These are phyloP conservation scores for Tokudaia muenninki DNA, from an alignment of 2,797 vertebrate species.

Conservation along the genomic window DNA sequence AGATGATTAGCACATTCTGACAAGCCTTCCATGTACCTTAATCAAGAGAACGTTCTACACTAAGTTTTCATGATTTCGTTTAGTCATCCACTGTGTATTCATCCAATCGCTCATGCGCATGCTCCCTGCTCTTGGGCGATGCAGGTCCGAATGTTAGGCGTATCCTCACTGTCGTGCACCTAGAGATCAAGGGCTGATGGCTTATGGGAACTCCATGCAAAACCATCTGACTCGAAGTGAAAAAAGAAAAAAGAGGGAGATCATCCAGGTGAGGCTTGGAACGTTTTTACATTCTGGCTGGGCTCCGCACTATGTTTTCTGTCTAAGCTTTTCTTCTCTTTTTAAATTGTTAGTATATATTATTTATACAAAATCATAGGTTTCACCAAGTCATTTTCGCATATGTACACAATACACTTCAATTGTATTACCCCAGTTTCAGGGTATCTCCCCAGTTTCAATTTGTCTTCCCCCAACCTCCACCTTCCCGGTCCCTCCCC, in stretches of 20 bases:
- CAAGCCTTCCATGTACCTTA: background rate
- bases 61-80: slow-evolving; percentile 14
- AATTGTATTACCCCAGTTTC: background rate
- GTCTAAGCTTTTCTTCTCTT: background rate
- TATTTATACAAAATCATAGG: background rate
- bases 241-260: background rate
- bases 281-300: background rate
- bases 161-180: background rate
- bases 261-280: background rate
- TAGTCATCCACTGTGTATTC: background rate
- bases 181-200: slow-evolving; percentile 2
- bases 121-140: background rate
- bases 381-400: background rate
- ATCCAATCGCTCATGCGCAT: background rate
- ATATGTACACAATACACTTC: background rate
- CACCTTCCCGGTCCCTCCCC: no score
- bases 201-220: background rate
- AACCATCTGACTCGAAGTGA: background rate
- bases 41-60: background rate
- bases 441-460: background rate
- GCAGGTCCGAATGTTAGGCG: background rate
- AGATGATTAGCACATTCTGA: background rate
- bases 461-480: background rate
- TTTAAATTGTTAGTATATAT: background rate
- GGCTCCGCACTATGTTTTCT: background rate